These are phyloP conservation scores for Rousettus madagascariensis DNA, from an alignment of 2,797 vertebrate genomes.

Conservation along the genomic window DNA sequence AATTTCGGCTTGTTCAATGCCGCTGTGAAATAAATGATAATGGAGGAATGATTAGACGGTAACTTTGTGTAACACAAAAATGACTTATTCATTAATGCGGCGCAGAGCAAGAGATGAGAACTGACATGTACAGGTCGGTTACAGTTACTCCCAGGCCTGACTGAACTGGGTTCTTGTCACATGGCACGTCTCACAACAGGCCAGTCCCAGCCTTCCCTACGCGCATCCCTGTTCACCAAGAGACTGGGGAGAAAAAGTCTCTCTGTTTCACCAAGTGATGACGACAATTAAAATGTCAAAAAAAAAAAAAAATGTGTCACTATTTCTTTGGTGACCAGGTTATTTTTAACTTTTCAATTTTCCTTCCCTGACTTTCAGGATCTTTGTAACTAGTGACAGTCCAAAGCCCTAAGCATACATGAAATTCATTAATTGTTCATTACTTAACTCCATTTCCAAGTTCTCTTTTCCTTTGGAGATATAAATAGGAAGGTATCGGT, in stretches of 20 bases:
- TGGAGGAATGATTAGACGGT: slow-evolving; percentile 55
- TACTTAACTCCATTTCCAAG: not conserved
- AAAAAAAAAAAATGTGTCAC: slow-evolving; percentile 61
- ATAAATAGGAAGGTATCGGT: not conserved
- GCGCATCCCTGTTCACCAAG: slow-evolving; percentile 62
- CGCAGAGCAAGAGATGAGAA: slow-evolving; percentile 72
- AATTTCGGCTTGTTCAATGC: slow-evolving; percentile 42
- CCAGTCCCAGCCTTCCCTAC: slow-evolving; percentile 69
- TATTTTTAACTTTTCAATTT: slow-evolving; percentile 57
- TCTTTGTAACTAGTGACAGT: not conserved
- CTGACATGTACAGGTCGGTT: slow-evolving; percentile 67
- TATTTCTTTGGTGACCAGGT: slow-evolving; percentile 56
- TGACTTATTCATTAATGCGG: slow-evolving; percentile 75
- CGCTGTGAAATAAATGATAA: slow-evolving; percentile 63
- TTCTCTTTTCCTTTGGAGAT: not conserved
- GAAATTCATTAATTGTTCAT: not conserved
- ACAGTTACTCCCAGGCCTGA: slow-evolving; percentile 71
- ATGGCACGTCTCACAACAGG: slow-evolving; percentile 56
- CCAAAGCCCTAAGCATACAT: not conserved
- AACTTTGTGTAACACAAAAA: slow-evolving; percentile 79
- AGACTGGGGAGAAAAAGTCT: slow-evolving; percentile 30
- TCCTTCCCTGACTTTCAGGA: not conserved
- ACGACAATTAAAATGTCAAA: slow-evolving; percentile 75
- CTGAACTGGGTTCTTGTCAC: slow-evolving; percentile 76
- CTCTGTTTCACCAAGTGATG: slow-evolving; percentile 63